Evolutionary conservation across 2,797 vertebrate species (phyloP), one percentile per base, ranked within the genome.

Genomic region (Alauda arvensis): DNA sequence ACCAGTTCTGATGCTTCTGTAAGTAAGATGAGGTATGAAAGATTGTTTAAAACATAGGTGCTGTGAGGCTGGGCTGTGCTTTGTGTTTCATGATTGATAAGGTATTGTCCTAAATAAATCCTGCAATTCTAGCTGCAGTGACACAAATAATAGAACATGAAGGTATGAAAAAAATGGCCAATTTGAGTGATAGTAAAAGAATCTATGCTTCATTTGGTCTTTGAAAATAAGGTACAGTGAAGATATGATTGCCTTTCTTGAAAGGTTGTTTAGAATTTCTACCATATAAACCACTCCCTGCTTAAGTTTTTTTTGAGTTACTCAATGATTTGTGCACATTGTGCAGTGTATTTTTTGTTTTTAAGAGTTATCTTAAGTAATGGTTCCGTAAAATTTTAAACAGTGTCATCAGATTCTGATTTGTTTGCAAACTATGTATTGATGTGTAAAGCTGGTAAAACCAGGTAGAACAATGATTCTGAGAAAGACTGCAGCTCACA

Each of bases 41-140:
- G 69, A 62, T 92, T 92, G 83, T 91, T 95, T 93, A 86, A 95
- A 85, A 77, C 16, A 11, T 88, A 85, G 63, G 48, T 89, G 75
- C 75, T 90, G 74, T 70, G 85, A 91, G 77, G 88, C 83, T 93
- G 76, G 89, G 56, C 62, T 83, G 55, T 56, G 68, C 85, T 95
- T 94, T 93, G 83, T 93, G 80, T 85, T 90, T 93, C 77, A 43
- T 79, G 90, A 97, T 57, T 90, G 94, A 96, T 94, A 81, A 95
- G 93, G 81, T 92, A 69, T 93, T 94, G 70, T 83, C 74, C 90
- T 95, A 95, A 96, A 96, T 97, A 97, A 96, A 96, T 97, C 94
- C 94, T 93, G 75, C 66, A 55, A 62, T 94, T 91, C 66, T 78
- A 67, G 80, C 91, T 83, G 72, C 67, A 83, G 78, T 94, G 94